Percentiles rank a stretch among this genome's conserved stretches.
These are phyloP conservation scores for Okapia johnstoni DNA, from an alignment of 2,113 vertebrate genomes.

Conservation along the genomic window DNA sequence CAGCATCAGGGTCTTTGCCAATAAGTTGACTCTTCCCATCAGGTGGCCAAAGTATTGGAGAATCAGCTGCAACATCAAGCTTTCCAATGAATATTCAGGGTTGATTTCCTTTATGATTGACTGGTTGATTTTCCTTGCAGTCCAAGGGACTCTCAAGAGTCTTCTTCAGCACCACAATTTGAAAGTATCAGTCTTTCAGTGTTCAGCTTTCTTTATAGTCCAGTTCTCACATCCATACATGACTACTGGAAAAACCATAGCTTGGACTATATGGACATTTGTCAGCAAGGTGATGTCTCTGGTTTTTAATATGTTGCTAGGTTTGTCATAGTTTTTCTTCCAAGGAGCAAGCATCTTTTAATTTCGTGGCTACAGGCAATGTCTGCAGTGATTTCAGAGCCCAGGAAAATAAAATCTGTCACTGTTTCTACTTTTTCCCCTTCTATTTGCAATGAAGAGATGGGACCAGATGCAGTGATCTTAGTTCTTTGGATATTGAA, in stretches of 20 bases:
- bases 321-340: neutral
- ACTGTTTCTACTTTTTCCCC: fast-evolving
- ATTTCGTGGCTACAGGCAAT: neutral
- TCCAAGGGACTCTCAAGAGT: neutral
- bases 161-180: neutral
- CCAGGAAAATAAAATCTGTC: neutral
- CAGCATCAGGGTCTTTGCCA: neutral
- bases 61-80: neutral
- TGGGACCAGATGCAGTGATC: neutral
- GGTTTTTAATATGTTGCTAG: neutral
- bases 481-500: neutral
- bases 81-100: neutral
- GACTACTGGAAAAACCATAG: neutral
- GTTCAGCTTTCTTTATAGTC: neutral
- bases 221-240: neutral
- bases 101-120: neutral
- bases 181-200: neutral
- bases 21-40: neutral
- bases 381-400: neutral
- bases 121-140: neutral
- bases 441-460: neutral
- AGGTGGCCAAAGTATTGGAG: neutral
- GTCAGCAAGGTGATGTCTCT: neutral
- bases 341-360: neutral
- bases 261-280: neutral